Conservation (phyloP, 1,140 invertebrate species). For the Procambarus virginalis region DNA sequence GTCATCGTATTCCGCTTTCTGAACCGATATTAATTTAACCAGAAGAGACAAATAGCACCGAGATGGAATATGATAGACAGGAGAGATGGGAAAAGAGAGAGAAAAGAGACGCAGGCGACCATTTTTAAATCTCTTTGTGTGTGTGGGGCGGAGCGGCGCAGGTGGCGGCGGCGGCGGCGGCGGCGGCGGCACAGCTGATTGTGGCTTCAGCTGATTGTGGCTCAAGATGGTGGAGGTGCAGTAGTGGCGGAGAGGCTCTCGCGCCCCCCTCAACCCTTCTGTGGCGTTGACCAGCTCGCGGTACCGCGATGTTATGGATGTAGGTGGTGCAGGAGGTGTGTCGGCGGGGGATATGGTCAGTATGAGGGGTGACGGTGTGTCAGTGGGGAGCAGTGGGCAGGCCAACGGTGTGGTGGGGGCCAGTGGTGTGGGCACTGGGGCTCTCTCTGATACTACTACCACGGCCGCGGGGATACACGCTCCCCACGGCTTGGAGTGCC, state of each 20-base stretch:
- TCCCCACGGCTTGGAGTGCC: background rate
- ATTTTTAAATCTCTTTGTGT: constrained; percentile 49
- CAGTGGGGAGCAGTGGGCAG: background rate
- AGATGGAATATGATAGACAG: no score
- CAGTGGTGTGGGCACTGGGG: background rate
- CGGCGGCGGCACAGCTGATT: background rate
- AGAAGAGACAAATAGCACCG: no score
- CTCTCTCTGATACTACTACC: background rate
- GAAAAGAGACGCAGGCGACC: background rate
- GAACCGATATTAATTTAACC: no score
- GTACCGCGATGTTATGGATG: constrained; percentile 34
- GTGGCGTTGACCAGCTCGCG: background rate
- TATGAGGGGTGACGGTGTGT: constrained; percentile 24
- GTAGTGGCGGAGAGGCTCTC: background rate
- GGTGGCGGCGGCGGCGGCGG: background rate
- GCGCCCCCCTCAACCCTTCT: background rate
- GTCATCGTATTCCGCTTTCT: no score
- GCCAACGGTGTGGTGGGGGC: background rate
- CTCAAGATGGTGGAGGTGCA: background rate
- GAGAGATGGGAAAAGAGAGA: background rate
- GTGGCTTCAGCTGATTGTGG: constrained; percentile 13
- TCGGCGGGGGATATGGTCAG: background rate
- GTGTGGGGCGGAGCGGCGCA: background rate
- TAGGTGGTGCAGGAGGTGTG: constrained; percentile 4
- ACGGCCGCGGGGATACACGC: background rate